Evolutionary conservation across 2,888 invertebrate genomes (phyloP), one percentile per base, ranked within the genome.

Genomic region (Tachina lurida): DNA sequence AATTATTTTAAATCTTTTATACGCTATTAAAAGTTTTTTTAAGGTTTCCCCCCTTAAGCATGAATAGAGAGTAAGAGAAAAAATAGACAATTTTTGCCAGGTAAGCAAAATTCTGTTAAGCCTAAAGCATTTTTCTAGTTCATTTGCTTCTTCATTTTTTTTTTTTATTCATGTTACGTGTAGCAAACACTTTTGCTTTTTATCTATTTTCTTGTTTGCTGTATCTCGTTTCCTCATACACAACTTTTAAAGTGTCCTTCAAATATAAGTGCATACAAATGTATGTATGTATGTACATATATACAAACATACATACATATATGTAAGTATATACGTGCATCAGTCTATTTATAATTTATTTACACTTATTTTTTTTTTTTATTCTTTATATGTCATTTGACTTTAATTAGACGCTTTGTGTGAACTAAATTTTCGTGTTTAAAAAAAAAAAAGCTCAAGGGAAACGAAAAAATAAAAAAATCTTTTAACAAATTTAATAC

Each of bases 321-420:
- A 1, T 31, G 7, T 31, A 31, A 0, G 1, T 31, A 31, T 2
- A 7, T 5, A 31, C 31, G 5, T 31, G 7, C 7, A 31, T 31
- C 52, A 49, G 47, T 10, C 12, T 70, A 12, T 43, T 19, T 63
- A 41, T 58, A 54, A 68, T 67, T 56, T 80, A 31, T 65, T 47
- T 75, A 52, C 43, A 63, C 15, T 49, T 41, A 41, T 73, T 54
- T 63, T 74, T 58, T 82, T 47, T 56, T 82, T 47, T 45, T 22
- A 41, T 63, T 41, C 47, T 65, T 63, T 68, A 76, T 84, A 65
- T 76, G 62, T 77, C 82, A 77, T 84, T 79, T 78, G 77, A 71
- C 88, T 89, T 90, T 90, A 91, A 90, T 90, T 91, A 91, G 91
- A 90, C 89, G 89, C 89, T 84, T 79, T 88, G 88, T 88, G 76